Percentiles rank a stretch among this genome's conserved stretches.
Conservation (phyloP, 2,797 vertebrate species). For the Mycteria americana region DNA sequence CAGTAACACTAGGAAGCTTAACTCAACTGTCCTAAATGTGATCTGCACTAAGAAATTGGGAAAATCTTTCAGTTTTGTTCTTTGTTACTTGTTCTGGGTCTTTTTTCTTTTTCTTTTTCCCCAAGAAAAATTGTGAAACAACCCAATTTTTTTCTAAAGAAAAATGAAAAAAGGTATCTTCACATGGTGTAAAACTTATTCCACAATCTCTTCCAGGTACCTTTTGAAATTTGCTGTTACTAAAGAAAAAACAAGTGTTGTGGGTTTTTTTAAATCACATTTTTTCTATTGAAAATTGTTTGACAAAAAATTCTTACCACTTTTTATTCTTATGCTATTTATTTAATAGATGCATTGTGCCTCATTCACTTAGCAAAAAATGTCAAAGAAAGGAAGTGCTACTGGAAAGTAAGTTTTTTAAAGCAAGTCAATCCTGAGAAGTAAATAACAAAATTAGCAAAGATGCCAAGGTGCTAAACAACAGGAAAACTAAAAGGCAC, state of each 20-base stretch:
- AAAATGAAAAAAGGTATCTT: not conserved
- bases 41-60: not conserved
- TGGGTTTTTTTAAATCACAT: rapidly evolving
- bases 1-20: not conserved
- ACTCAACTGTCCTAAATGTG: not conserved
- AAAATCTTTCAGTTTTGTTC: not conserved
- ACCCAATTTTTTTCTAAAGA: not conserved
- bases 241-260: not conserved
- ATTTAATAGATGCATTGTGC: not conserved
- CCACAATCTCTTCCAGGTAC: not conserved
- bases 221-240: not conserved
- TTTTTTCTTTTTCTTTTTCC: not conserved
- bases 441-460: not conserved
- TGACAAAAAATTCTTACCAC: not conserved
- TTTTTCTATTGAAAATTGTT: not conserved
- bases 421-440: not conserved
- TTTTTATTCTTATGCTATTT: not conserved
- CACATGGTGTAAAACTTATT: not conserved
- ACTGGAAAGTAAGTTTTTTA: not conserved
- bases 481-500: not conserved
- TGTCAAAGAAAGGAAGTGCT: not conserved
- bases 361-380: not conserved
- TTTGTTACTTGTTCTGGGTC: not conserved
- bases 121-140: not conserved
- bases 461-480: not conserved